Percentiles rank a stretch among this genome's conserved stretches.
These are phyloP conservation scores for Bursaphelenchus okinawaensis DNA, from an alignment of 2,888 invertebrate genomes.

Conservation along the genomic window DNA sequence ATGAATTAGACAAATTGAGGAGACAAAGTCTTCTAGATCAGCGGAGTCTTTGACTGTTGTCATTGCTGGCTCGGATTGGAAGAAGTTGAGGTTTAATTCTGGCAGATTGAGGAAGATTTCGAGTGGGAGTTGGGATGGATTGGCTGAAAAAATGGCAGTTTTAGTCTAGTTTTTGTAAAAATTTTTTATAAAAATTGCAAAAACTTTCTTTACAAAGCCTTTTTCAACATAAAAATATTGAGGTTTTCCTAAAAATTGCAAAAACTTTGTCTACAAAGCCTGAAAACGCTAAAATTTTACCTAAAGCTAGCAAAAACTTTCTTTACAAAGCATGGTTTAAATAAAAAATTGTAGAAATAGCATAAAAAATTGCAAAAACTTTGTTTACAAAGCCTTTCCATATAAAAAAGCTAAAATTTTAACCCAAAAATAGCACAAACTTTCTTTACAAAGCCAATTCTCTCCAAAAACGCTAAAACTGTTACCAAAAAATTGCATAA, in stretches of 20 bases:
- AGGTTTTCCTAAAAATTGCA: neutral
- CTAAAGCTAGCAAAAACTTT: neutral
- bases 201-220: neutral
- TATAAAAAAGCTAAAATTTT: neutral
- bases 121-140: no score
- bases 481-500: neutral
- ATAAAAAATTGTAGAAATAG: no score
- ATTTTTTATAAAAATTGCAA: neutral
- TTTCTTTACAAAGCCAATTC: neutral
- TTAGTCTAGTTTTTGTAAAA: no score
- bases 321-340: neutral
- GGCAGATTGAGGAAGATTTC: constrained; percentile 19
- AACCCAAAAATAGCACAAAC: neutral
- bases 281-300: neutral
- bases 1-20: constrained; percentile 6
- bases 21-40: neutral
- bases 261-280: constrained; percentile 1
- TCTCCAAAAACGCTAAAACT: no score
- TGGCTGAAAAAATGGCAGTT: neutral
- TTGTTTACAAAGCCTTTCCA: neutral
- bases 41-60: constrained; percentile 2
- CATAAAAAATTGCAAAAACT: constrained; percentile 3
- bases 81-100: constrained; percentile 15
- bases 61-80: constrained; percentile 30
- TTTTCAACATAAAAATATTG: no score